phyloP scores from a whole-genome alignment of 2,113 vertebrate species.

The Sinocyclocheilus grahami region DNA sequence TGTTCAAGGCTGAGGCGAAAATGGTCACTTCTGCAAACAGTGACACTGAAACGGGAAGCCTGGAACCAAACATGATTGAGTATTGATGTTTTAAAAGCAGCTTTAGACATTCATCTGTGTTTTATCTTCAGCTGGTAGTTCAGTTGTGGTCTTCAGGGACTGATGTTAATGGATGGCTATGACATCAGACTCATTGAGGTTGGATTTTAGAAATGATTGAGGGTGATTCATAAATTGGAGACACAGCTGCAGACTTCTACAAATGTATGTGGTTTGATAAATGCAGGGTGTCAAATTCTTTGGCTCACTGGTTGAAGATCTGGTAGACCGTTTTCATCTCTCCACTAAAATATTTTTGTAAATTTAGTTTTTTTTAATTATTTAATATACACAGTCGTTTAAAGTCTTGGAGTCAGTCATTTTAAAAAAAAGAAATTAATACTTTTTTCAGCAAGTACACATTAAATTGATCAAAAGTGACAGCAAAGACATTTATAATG shows the following conservation, averaged over 20 bases:
- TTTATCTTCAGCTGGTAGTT: not conserved
- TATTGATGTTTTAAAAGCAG: not conserved
- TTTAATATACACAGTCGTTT: not conserved
- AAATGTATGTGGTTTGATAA: conserved; percentile 30
- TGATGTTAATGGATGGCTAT: not conserved
- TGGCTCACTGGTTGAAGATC: not conserved
- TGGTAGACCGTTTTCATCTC: not conserved
- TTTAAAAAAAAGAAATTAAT: too few relatives aligned
- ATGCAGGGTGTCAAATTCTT: conserved; percentile 16
- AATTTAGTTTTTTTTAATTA: too few relatives aligned
- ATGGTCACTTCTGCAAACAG: not conserved
- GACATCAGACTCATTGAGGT: conserved; percentile 34
- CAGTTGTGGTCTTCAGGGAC: not conserved
- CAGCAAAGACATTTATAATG: not conserved
- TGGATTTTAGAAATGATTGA: conserved; percentile 16
- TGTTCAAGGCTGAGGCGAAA: not conserved
- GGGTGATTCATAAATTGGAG: conserved; percentile 26
- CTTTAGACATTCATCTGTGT: not conserved
- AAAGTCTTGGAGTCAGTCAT: not conserved
- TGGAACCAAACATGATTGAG: not conserved
- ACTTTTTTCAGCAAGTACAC: not conserved
- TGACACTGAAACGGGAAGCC: not conserved
- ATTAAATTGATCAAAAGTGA: not conserved
- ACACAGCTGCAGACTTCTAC: conserved; percentile 15
- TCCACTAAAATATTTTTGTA: not conserved